Percentiles rank a stretch among this genome's conserved stretches.
Evolutionary conservation across 2,113 vertebrate species (phyloP).

Genomic region (human (Homo sapiens)): GRCh38 chr15:49776001-49776500

Average conservation of each 20-base stretch:
- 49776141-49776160: neutral
- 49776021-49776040: neutral
- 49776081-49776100: neutral
- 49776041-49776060: neutral
- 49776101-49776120: neutral
- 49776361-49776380: neutral
- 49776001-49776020: neutral
- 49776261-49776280: neutral
- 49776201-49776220: neutral
- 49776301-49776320: neutral
- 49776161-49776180: neutral
- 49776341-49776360: neutral
- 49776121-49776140: neutral
- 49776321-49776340: neutral
- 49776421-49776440: neutral
- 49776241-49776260: neutral
- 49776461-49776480: neutral
- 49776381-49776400: neutral
- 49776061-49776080: neutral
- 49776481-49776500: neutral
- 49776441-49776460: neutral
- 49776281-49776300: neutral
- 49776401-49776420: neutral
- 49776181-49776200: neutral
- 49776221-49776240: neutral